These are phyloP conservation scores for Prinia subflava DNA, from an alignment of 2,113 vertebrate species.

Conservation along the genomic window DNA sequence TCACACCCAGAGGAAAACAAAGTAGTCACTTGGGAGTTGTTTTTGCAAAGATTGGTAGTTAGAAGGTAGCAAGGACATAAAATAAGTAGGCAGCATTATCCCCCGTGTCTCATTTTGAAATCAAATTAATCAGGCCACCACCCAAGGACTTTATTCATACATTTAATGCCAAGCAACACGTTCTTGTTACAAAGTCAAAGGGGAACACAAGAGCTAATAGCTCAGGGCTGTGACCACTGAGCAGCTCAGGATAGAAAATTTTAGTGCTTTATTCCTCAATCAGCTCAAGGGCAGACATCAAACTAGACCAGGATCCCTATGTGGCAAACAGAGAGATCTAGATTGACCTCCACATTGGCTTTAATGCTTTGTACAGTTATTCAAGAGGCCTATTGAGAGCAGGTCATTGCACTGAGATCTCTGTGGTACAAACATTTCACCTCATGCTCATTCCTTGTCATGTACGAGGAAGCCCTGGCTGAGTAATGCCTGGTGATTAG, in stretches of 20 bases:
- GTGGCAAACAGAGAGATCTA: neutral
- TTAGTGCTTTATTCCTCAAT: neutral
- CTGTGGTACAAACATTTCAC: neutral
- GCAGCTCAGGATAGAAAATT: neutral
- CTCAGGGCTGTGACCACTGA: neutral
- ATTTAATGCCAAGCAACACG: neutral
- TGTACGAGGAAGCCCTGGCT: neutral
- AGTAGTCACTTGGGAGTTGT: neutral
- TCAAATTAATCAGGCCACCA: neutral
- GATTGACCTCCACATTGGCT: neutral
- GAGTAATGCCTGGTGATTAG: neutral
- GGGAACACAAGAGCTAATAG: neutral
- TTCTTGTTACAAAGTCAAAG: neutral
- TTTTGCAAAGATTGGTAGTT: neutral
- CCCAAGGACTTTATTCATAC: neutral
- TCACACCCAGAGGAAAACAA: neutral
- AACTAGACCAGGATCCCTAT: neutral
- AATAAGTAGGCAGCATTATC: neutral
- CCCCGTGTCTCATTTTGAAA: neutral
- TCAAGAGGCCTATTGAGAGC: neutral
- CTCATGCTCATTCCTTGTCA: neutral
- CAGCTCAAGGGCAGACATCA: neutral
- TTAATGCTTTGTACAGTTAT: neutral
- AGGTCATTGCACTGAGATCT: neutral
- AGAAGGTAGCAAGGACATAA: neutral